Base-by-base conservation (phyloP, 1,140 invertebrate species). In the Drosophila tristis region DNA sequence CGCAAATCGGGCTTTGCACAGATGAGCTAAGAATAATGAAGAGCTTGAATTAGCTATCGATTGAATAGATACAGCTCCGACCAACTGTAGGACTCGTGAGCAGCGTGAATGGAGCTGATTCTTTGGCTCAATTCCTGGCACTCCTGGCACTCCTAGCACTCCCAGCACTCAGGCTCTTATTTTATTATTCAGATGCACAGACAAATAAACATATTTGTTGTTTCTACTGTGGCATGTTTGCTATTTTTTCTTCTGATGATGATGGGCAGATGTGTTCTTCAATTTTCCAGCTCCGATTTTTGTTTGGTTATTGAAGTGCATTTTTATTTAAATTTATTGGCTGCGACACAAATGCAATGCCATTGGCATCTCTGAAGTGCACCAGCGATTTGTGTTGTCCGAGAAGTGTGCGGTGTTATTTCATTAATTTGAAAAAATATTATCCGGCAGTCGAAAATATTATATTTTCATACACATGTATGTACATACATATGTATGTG, bases 291-390 rank as follows among this genome's bases (percentile, higher is more conserved):
- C 49, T 15, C 20, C 45, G 35, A 66, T 66, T 74, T 79, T 68
- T 66, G 51, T 78, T 70, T 47, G 57, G 20, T 54, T 13, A 70
- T 61, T 64, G 49, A 64, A 64, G 57, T 65, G 61, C 61, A 58
- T 72, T 80, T 80, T 80, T 73, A 80, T 80, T 73, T 55, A 66
- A 68, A 54, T 80, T 63, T 61, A 80, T 80, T 72, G 66, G 61
- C 71, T 70, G 53, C 11, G 35, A 39, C 11, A 4, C 43, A 54
- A 77, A 57, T 62, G 39, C 64, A 70, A 70, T 50, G 23, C 11
- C 35, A 13, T 39, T 50, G 29, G 35, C 35, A 13, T 39, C 23
- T 63, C 49, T 77, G 57, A 75, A 76, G 68, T 62, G 66, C 54
- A 58, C 47, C 58, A 51, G 4, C 57, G 60, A 71, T 72, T 80